Conservation (phyloP, 2,797 vertebrate genomes). For the Geotria australis region DNA sequence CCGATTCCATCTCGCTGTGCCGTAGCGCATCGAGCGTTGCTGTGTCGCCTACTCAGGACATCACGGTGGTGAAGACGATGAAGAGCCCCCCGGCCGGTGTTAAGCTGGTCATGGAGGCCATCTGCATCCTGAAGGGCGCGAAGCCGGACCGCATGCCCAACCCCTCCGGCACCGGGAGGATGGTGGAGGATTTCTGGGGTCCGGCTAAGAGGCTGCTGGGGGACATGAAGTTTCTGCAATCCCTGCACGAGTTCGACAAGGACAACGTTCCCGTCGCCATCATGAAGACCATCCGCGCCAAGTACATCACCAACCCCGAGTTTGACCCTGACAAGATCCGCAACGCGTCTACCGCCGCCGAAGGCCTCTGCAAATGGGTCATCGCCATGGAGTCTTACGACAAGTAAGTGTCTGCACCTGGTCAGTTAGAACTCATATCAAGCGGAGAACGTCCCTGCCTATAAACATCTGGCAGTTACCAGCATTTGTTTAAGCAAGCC, state of each 20-base stretch:
- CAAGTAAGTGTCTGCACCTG: constrained; percentile 14
- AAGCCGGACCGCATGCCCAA: constrained; percentile 50
- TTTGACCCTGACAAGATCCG: constrained; percentile 63
- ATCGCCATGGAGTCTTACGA: constrained; percentile 57
- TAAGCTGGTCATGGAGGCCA: constrained; percentile 65
- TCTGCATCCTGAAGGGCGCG: constrained; percentile 64
- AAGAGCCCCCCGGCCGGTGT: constrained; percentile 52
- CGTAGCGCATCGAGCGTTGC: too few species aligned
- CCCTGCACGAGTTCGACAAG: constrained; percentile 55
- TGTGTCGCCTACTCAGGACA: constrained; percentile 19
- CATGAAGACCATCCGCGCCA: constrained; percentile 38
- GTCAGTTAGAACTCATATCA: too few species aligned
- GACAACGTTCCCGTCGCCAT: constrained; percentile 36
- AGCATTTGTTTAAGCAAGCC: too few species aligned
- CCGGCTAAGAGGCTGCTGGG: constrained; percentile 54
- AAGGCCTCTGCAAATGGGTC: constrained; percentile 64
- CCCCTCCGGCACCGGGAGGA: constrained; percentile 38
- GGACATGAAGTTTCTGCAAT: constrained; percentile 55
- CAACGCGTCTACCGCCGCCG: constrained; percentile 49
- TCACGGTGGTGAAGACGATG: constrained; percentile 65
- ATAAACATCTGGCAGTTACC: too few species aligned
- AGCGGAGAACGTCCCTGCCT: too few species aligned
- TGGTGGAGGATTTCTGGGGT: constrained; percentile 60
- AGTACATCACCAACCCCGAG: constrained; percentile 54
- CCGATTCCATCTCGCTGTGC: too few species aligned